Percentiles rank a stretch among this genome's conserved stretches.
Conservation (phyloP, 1,140 invertebrate genomes). For the Halyomorpha halys region DNA sequence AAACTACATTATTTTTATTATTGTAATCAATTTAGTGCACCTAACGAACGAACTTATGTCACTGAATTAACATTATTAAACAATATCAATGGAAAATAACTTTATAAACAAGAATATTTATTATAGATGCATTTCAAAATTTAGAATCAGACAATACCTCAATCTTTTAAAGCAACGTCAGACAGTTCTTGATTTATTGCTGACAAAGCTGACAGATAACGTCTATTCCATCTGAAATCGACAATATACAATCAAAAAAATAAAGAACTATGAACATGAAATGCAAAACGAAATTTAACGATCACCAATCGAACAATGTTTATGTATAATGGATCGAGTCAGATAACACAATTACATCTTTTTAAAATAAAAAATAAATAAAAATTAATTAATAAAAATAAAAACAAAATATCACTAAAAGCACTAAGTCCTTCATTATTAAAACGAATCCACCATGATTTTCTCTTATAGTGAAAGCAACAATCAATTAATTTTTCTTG, state of each 20-base stretch:
- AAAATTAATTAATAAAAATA: not conserved
- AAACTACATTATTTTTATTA: no score
- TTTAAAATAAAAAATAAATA: not conserved
- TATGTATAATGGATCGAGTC: not conserved
- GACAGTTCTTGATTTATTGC: slow-evolving; percentile 17
- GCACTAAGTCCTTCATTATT: no score
- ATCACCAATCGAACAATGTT: slow-evolving; percentile 12
- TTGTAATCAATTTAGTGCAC: no score
- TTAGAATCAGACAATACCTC: slow-evolving; percentile 19
- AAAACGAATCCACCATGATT: no score
- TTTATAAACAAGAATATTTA: no score
- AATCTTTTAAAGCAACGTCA: slow-evolving; percentile 8
- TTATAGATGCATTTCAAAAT: slow-evolving; percentile 13
- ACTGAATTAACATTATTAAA: no score
- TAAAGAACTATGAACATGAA: slow-evolving; percentile 11
- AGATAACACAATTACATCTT: not conserved
- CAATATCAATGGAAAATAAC: no score
- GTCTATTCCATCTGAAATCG: slow-evolving; percentile 26
- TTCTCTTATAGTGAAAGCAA: no score
- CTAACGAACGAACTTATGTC: no score
- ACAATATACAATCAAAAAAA: slow-evolving; percentile 21
- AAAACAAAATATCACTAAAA: no score
- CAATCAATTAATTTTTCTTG: not conserved
- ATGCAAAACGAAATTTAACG: slow-evolving; percentile 21
- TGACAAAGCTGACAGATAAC: slow-evolving; percentile 23